Percentiles rank a stretch among this genome's conserved stretches.
Evolutionary conservation across 2,113 vertebrate genomes (phyloP).

Genomic region (Clarias batrachus): DNA sequence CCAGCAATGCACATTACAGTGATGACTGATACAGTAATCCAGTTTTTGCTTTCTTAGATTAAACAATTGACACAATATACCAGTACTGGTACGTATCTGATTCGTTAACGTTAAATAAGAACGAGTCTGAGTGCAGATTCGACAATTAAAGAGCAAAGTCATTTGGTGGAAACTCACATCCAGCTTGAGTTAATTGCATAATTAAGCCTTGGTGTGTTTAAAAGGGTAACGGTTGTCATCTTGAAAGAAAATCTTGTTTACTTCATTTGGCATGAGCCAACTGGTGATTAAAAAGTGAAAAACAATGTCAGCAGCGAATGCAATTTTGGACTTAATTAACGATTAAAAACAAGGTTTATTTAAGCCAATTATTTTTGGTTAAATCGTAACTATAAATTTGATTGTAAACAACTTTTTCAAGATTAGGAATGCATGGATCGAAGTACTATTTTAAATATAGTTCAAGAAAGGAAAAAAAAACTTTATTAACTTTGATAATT

Average conservation of each 20-base stretch:
- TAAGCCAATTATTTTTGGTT: not conserved
- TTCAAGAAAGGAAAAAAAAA: not conserved
- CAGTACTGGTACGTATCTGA: not conserved
- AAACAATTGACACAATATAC: not conserved
- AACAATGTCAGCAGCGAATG: not conserved
- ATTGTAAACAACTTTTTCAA: not conserved
- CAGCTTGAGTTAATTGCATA: not conserved
- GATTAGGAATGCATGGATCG: not conserved
- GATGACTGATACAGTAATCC: not conserved
- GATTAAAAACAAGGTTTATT: not conserved
- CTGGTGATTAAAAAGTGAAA: not conserved
- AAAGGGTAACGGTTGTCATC: not conserved
- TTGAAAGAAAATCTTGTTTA: not conserved
- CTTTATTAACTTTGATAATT: not conserved
- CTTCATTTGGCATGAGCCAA: slow-evolving; percentile 10
- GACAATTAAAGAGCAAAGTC: not conserved
- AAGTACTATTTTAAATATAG: not conserved
- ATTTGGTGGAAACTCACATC: not conserved
- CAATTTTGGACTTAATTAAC: not conserved
- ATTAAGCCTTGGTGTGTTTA: not conserved
- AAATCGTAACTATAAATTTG: not conserved
- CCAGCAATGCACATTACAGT: not conserved
- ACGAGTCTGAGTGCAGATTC: not conserved
- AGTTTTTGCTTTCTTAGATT: not conserved
- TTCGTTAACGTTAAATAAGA: not conserved